A percentile compares a stretch with the other conserved stretches of the same genome.
phyloP scores from a whole-genome alignment of 2,888 invertebrate genomes.

The Parnassius orleans region DNA sequence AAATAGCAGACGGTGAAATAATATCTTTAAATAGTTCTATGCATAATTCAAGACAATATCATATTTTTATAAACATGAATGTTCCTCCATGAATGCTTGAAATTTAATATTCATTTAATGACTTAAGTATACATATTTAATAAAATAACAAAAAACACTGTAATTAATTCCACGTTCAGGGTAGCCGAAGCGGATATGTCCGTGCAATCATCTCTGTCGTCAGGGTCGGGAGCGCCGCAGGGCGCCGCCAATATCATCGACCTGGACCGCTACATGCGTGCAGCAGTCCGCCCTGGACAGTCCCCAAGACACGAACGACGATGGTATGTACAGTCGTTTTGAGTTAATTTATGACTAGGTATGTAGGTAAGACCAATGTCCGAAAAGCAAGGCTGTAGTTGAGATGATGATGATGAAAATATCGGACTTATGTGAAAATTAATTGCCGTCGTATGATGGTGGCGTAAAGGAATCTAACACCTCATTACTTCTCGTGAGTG shows the following conservation, averaged over 20 bases:
- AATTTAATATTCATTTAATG: background rate
- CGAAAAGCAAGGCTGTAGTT: too few species aligned
- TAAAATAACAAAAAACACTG: too few species aligned
- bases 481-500: too few species aligned
- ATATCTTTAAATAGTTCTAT: background rate
- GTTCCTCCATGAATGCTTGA: background rate
- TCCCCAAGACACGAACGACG: conserved; percentile 23
- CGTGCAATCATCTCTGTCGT: conserved; percentile 23
- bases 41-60: background rate
- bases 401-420: too few species aligned
- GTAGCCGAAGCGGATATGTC: conserved; percentile 33
- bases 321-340: conserved; percentile 11
- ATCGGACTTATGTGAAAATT: too few species aligned
- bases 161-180: background rate
- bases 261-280: conserved; percentile 67
- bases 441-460: too few species aligned
- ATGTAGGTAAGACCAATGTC: too few species aligned
- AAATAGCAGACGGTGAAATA: background rate
- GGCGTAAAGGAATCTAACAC: too few species aligned
- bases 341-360: too few species aligned
- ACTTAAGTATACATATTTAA: too few species aligned
- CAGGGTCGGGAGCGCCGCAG: conserved; percentile 27
- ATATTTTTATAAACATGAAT: background rate
- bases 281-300: conserved; percentile 43
- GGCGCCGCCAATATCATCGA: conserved; percentile 59